phyloP scores from a whole-genome alignment of 2,113 vertebrate genomes.

The Microcebus jonahi region DNA sequence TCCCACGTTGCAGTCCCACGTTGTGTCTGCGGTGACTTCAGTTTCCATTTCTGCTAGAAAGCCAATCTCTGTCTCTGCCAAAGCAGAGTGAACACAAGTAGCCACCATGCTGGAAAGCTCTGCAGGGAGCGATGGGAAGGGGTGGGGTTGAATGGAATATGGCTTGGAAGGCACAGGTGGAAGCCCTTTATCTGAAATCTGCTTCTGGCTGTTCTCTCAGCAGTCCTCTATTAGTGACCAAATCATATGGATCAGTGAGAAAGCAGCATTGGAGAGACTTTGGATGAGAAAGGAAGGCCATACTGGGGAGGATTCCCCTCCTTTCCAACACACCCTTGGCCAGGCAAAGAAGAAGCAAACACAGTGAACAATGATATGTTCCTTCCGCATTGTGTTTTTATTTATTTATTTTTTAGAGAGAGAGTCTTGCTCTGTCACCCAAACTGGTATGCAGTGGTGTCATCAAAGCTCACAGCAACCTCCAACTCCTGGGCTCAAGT shows the following conservation, averaged over 20 bases:
- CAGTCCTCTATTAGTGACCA: neutral
- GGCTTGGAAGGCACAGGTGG: neutral
- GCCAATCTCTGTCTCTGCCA: neutral
- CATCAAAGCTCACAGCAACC: no score
- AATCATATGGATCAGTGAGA: neutral
- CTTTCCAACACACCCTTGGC: neutral
- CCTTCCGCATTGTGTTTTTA: neutral
- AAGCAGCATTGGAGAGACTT: neutral
- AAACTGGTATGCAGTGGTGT: no score
- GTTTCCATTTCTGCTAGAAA: neutral
- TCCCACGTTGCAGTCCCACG: neutral
- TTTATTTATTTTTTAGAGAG: neutral
- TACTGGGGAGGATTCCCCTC: neutral
- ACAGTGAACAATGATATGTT: neutral
- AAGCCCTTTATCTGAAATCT: neutral
- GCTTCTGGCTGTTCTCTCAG: neutral
- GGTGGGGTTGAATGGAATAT: neutral
- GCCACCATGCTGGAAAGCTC: neutral
- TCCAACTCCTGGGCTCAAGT: no score
- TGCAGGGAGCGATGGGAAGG: neutral
- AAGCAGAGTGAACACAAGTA: neutral
- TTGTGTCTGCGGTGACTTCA: neutral
- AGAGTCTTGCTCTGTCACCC: no score
- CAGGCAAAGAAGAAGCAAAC: neutral
- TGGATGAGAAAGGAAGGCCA: neutral